Base-by-base conservation (phyloP, 2,797 vertebrate species). In the Micromesistius poutassou region DNA sequence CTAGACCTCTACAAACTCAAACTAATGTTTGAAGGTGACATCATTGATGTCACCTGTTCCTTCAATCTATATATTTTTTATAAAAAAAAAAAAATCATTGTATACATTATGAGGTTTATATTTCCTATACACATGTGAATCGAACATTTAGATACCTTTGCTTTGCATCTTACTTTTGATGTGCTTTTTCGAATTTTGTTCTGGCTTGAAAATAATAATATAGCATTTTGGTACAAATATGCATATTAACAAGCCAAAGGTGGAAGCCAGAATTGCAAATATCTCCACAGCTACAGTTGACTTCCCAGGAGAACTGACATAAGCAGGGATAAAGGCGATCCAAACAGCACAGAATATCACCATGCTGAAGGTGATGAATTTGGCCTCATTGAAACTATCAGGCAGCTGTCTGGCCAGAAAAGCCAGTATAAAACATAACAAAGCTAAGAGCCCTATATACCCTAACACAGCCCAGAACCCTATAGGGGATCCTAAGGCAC, bases 211-310 rank as follows among this genome's bases (percentile, higher is more conserved):
- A 6, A 93, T 80, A 25, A 93, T 92, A 36, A 93, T 91, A n/a
- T 86, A 93, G 71, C 91, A 94, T 80, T 93, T 94, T 30, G 92
- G 93, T 38, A 81, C 72, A 84, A 94, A 94, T 76, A 93, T 93
- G 30, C 90, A 93, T 5, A 76, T 9, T 35, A 93, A 75, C 78
- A 94, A 78, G 50, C 87, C 89, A 81, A 91, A 94, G 78, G 87
- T 90, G 4, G 88, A 91, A 1, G 88, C 89, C 40, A 91, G 35
- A 35, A 92, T 91, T 0, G 89, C 89, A 84, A 91, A 91, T 79
- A 89, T 91, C 77, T 91, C 90, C 9, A 89, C 89, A 74, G 89
- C 89, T 1, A 91, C 88, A 10, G 86, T 89, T 40, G 87, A 87
- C 84, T 90, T 91, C 13, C 90, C 89, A 30, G 90, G 89, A 42